Evolutionary conservation across 2,113 vertebrate genomes (phyloP).

Genomic region (Spea multiplicata): DNA sequence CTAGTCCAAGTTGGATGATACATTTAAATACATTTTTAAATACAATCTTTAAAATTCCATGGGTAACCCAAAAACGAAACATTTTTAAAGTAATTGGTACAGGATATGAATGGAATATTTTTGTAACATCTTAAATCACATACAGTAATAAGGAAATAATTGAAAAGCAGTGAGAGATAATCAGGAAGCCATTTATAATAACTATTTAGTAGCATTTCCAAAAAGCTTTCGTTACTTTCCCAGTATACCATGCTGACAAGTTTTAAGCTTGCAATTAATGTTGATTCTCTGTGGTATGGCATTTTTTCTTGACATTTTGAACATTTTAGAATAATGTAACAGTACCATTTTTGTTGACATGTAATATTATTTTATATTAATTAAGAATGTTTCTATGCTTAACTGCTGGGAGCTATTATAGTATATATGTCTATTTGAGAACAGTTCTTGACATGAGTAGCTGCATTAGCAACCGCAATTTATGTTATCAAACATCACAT

Average conservation of each 20-base stretch:
- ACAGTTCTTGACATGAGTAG: slow-evolving; percentile 39
- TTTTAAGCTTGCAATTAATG: slow-evolving; percentile 43
- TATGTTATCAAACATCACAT: slow-evolving; percentile 46
- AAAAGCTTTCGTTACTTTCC: slow-evolving; percentile 37
- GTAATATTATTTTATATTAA: slow-evolving; percentile 48
- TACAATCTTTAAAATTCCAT: no score
- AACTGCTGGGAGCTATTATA: slow-evolving; percentile 44
- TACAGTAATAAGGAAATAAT: slow-evolving; percentile 9
- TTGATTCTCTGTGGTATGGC: slow-evolving; percentile 32
- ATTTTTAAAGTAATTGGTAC: not conserved
- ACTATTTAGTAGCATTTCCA: slow-evolving; percentile 30
- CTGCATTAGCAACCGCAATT: slow-evolving; percentile 43
- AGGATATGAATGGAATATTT: slow-evolving; percentile 5
- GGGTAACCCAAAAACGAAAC: not conserved
- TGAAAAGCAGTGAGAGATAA: slow-evolving; percentile 20
- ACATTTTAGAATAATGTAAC: slow-evolving; percentile 44
- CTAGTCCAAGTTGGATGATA: no score
- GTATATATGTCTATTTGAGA: slow-evolving; percentile 38
- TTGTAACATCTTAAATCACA: slow-evolving; percentile 32
- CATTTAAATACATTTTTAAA: no score
- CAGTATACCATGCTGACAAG: slow-evolving; percentile 39
- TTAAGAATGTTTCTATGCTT: slow-evolving; percentile 45
- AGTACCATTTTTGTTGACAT: slow-evolving; percentile 42
- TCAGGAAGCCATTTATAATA: slow-evolving; percentile 32
- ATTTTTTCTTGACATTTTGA: slow-evolving; percentile 35